Base-by-base conservation (phyloP, 2,113 vertebrate genomes). In the Nibea albiflora region DNA sequence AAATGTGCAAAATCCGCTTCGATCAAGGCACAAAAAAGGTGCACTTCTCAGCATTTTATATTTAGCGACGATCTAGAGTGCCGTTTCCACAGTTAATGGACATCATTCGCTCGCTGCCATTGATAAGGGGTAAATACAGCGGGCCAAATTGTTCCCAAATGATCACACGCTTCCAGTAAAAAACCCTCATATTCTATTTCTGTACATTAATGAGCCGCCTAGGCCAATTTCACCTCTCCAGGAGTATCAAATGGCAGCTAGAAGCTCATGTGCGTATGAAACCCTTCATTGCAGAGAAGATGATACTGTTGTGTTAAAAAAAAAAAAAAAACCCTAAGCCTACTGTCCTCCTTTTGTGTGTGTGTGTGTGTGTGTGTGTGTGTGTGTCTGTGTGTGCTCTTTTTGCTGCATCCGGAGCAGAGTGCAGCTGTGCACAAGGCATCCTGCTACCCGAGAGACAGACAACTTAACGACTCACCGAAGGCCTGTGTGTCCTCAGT, bases 351-450 rank as follows among this genome's bases (percentile, higher is more conserved):
- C 54, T 26, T 81, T 70, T 80, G 31, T 35, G 31, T 35, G 31
- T 35, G 31, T 35, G 31, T 35, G 35, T 8, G 35, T 35, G 35
- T 35, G 31, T 35, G 31, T 35, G 31, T 35, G 31, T 31, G 28
- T 85, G 14, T 64, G 44, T 50, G 54, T 66, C 20, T 76, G 16
- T 35, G 47, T 39, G 58, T 54, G 74, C 66, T 73, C 76, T 76
- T 81, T 84, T 86, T 89, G 91, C 88, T 91, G 93, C 94, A 95
- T 95, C 94, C 93, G 94, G 94, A 94, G 94, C 93, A 92, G 87
- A 90, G 83, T 81, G 88, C 94, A 94, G 94, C 94, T 93, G 94
- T 94, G 92, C 85, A 90, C 73, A 76, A 94, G 88, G 87, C 93
- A 94, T 94, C 94, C 94, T 95, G 93, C 93, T 78, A 84, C 76